phyloP scores from a whole-genome alignment of 1,140 invertebrate species.

The Ephestia elutella region DNA sequence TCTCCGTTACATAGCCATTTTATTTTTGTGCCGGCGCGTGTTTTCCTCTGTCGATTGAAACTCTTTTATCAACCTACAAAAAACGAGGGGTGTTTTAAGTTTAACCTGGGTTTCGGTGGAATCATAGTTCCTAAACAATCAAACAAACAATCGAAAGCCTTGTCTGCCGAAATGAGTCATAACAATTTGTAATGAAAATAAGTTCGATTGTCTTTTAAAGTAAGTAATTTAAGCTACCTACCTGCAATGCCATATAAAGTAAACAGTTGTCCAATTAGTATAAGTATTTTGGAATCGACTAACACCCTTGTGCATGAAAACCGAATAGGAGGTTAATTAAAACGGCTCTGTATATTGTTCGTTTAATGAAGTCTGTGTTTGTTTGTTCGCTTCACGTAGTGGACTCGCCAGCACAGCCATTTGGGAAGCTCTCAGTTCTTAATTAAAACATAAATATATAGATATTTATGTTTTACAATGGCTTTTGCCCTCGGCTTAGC shows the following conservation, averaged over 20 bases:
- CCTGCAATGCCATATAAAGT: no score
- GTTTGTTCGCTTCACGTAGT: not conserved
- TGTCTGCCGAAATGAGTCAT: no score
- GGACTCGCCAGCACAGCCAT: not conserved
- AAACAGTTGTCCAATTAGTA: not conserved
- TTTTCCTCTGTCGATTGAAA: no score
- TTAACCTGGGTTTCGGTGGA: no score
- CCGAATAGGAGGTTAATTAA: constrained; percentile 1
- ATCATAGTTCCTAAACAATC: no score
- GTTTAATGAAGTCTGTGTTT: constrained; percentile 3
- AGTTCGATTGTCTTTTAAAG: no score
- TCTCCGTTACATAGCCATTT: not conserved
- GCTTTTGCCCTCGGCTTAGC: no score
- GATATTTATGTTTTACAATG: not conserved
- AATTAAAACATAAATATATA: not conserved
- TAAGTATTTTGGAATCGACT: not conserved
- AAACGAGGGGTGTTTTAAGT: no score
- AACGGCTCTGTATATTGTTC: not conserved
- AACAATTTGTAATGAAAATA: no score
- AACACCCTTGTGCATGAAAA: not conserved
- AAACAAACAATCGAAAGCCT: no score
- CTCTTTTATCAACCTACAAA: not conserved
- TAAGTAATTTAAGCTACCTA: no score
- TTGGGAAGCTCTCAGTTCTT: not conserved
- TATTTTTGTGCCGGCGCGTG: constrained; percentile 23